phyloP scores from a whole-genome alignment of 2,797 vertebrate genomes.

The Coluber constrictor region DNA sequence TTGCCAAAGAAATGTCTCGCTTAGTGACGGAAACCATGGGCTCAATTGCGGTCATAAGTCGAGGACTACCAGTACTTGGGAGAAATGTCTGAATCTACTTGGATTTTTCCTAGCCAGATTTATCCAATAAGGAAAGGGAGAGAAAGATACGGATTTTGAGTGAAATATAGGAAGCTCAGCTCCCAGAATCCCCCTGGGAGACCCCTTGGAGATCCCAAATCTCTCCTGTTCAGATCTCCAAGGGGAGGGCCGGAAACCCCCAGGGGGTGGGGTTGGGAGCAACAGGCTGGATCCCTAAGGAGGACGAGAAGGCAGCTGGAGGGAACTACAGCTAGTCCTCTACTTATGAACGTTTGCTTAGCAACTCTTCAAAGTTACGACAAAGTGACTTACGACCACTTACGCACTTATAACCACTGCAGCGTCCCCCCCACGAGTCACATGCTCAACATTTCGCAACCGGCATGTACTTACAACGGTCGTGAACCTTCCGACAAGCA shows the following conservation, averaged over 20 bases:
- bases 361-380: neutral
- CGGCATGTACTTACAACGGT: neutral
- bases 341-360: neutral
- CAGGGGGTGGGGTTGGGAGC: accelerated
- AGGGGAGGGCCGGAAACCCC: neutral
- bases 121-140: too few relatives aligned
- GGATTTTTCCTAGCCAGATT: too few relatives aligned
- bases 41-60: neutral
- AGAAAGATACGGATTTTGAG: neutral
- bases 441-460: neutral
- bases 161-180: too few relatives aligned
- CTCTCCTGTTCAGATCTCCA: too few relatives aligned
- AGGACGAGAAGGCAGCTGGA: too few relatives aligned
- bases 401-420: too few relatives aligned
- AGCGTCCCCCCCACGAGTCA: neutral
- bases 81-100: too few relatives aligned
- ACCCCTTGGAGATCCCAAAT: too few relatives aligned
- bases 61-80: too few relatives aligned
- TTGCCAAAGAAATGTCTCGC: accelerated
- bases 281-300: too few relatives aligned
- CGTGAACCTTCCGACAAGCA: neutral
- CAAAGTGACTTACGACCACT: accelerated
- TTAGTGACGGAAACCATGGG: neutral
- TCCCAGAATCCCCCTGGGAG: too few relatives aligned
- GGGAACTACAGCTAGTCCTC: neutral